phyloP scores from a whole-genome alignment of 2,113 vertebrate species.

The Elephas maximus region DNA sequence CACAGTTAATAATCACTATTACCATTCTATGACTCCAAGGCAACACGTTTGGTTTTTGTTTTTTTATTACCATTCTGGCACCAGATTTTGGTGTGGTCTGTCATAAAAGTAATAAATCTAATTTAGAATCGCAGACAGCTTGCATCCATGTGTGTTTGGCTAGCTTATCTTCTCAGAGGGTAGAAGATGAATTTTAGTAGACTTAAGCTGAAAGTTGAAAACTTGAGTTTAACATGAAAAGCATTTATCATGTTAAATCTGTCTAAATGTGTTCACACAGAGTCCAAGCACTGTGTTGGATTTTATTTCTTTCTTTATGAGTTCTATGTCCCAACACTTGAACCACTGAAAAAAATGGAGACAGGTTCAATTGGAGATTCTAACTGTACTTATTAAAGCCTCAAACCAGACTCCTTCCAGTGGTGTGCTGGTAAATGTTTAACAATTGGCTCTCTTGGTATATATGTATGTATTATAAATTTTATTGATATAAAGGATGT shows the following conservation, averaged over 20 bases:
- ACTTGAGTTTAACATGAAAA: no score
- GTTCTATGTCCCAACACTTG: background rate
- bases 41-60: no score
- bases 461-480: background rate
- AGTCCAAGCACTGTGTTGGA: background rate
- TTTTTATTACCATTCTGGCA: background rate
- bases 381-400: slow-evolving; percentile 5
- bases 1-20: background rate
- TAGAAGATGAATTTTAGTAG: slow-evolving; percentile 10
- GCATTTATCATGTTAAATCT: no score
- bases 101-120: background rate
- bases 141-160: background rate
- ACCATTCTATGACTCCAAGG: no score
- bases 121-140: background rate
- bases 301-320: slow-evolving; percentile 14
- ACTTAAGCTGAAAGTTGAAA: background rate
- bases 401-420: background rate
- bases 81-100: background rate
- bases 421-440: background rate
- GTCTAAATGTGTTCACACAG: background rate
- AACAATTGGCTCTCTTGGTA: background rate
- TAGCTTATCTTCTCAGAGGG: background rate
- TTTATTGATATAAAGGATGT: background rate
- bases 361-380: background rate
- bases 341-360: background rate